Conservation (phyloP, 2,888 invertebrate genomes). For the Cabera pusaria region DNA sequence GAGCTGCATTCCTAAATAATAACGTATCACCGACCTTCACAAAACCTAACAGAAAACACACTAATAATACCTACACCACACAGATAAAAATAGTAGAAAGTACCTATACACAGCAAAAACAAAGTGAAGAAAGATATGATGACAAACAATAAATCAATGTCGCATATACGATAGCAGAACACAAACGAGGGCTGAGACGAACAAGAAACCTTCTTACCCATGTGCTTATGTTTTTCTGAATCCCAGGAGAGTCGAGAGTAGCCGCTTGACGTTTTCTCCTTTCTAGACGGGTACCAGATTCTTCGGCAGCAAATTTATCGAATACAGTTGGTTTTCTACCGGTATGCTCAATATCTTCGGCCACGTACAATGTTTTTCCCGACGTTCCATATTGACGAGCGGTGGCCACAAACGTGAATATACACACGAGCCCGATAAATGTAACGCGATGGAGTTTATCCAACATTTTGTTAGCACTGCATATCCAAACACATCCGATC, state of each 20-base stretch:
- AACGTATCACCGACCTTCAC: constrained; percentile 33
- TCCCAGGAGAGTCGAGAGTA: constrained; percentile 49
- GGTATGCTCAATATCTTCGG: constrained; percentile 42
- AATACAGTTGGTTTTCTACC: constrained; percentile 56
- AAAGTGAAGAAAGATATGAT: constrained; percentile 29
- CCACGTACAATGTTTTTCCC: constrained; percentile 64
- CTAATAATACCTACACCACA: constrained; percentile 28
- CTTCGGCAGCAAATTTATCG: constrained; percentile 48
- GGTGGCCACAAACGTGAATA: constrained; percentile 52
- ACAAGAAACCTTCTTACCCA: constrained; percentile 57
- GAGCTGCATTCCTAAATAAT: constrained; percentile 21
- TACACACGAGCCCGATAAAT: constrained; percentile 55
- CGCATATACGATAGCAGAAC: constrained; percentile 32
- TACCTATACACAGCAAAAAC: constrained; percentile 30
- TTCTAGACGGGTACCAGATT: constrained; percentile 43
- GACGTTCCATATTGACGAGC: constrained; percentile 54
- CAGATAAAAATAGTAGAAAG: constrained; percentile 51
- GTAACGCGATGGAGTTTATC: constrained; percentile 57
- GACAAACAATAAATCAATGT: constrained; percentile 39
- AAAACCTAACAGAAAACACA: constrained; percentile 17
- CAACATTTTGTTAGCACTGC: constrained; percentile 79
- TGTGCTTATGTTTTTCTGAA: constrained; percentile 71
- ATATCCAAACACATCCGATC: constrained; percentile 54
- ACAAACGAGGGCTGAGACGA: constrained; percentile 11
- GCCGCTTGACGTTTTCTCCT: constrained; percentile 70